These are phyloP conservation scores for Kryptopterus vitreolus DNA, from an alignment of 2,797 vertebrate genomes.

Conservation along the genomic window DNA sequence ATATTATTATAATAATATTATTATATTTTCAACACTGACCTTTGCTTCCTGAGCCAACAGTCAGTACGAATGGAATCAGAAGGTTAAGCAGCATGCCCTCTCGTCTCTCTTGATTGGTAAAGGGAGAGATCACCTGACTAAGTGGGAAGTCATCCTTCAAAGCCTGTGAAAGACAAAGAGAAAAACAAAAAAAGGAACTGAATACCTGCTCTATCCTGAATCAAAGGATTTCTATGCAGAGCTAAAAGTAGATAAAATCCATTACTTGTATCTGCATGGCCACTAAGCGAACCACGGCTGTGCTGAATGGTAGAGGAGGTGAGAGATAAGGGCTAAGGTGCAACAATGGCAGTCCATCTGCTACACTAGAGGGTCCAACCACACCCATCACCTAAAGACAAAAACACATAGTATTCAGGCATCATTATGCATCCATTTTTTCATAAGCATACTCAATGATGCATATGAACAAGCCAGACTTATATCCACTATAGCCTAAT, in stretches of 20 bases:
- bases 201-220: neutral
- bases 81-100: slow-evolving; percentile 99
- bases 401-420: slow-evolving; percentile 57
- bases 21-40: slow-evolving; percentile 70
- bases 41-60: slow-evolving; percentile 99
- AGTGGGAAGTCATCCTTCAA: slow-evolving; percentile 98
- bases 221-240: neutral
- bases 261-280: slow-evolving; percentile 97
- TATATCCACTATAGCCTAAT: neutral
- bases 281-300: slow-evolving; percentile 95
- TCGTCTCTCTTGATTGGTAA: slow-evolving; percentile 98
- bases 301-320: slow-evolving; percentile 98
- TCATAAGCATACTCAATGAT: neutral
- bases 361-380: slow-evolving; percentile 97
- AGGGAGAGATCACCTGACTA: slow-evolving; percentile 98
- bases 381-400: slow-evolving; percentile 97
- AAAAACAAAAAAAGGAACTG: neutral
- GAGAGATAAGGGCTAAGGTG: slow-evolving; percentile 99
- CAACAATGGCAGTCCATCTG: slow-evolving; percentile 97
- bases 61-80: slow-evolving; percentile 97
- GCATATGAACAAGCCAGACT: neutral
- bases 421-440: neutral
- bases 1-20: neutral
- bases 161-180: slow-evolving; percentile 73
- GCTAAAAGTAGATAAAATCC: neutral